Percentiles rank a stretch among this genome's conserved stretches.
Conservation (phyloP, 2,888 invertebrate species). For the Sialis fuliginosa region DNA sequence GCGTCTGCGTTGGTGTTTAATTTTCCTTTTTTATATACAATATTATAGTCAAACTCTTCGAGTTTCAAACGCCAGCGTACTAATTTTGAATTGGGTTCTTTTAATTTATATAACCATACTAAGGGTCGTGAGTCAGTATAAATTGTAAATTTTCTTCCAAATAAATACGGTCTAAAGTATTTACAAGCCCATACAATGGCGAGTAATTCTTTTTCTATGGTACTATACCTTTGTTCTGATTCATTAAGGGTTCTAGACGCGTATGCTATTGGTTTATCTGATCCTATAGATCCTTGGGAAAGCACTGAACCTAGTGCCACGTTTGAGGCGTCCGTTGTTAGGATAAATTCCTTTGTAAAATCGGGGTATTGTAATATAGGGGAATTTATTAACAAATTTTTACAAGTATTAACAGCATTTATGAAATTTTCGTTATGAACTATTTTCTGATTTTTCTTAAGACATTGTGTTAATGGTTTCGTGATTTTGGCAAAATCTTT, state of each 20-base stretch:
- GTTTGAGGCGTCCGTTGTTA: slow-evolving; percentile 1
- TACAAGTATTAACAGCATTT: neutral
- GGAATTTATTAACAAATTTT: neutral
- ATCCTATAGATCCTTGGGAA: slow-evolving; percentile 1
- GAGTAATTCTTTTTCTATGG: no score
- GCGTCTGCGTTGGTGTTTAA: neutral
- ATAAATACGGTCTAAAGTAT: no score
- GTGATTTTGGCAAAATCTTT: neutral
- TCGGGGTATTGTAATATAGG: slow-evolving; percentile 3
- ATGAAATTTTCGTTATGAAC: no score
- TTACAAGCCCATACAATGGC: no score
- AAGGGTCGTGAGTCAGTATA: no score
- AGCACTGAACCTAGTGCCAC: neutral
- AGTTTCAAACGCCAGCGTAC: neutral
- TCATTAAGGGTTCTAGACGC: neutral
- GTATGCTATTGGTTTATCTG: slow-evolving; percentile 1
- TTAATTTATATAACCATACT: neutral
- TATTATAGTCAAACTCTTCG: no score
- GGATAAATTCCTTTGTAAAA: neutral
- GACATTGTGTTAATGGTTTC: neutral
- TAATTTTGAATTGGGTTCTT: neutral
- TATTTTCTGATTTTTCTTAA: neutral
- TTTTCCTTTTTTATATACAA: neutral
- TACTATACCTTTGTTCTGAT: no score
- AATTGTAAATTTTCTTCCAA: no score